A percentile compares a stretch with the other conserved stretches of the same genome.
phyloP scores from a whole-genome alignment of 2,888 invertebrate genomes.

The Lasioglossum lativentre region DNA sequence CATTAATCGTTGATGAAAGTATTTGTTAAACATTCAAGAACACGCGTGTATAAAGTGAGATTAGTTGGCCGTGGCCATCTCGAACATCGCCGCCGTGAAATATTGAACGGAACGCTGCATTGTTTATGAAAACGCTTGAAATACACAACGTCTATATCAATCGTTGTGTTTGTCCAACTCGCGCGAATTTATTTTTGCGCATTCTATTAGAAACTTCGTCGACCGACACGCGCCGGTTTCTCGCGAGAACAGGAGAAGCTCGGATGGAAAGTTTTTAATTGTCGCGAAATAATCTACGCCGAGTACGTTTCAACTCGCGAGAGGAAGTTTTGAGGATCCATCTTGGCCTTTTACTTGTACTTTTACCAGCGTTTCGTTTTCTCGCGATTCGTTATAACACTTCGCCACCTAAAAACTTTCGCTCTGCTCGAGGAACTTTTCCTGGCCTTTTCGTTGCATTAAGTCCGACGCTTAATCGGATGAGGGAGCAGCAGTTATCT shows the following conservation, averaged over 20 bases:
- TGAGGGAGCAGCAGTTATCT: background rate
- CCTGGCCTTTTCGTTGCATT: background rate
- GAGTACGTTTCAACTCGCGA: slow-evolving; percentile 50
- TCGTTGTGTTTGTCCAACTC: background rate
- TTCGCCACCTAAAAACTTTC: slow-evolving; percentile 39
- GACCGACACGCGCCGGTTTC: background rate
- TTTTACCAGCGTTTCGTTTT: slow-evolving; percentile 24
- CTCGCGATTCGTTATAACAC: slow-evolving; percentile 36
- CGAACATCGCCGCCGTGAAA: background rate
- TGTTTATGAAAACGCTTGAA: background rate
- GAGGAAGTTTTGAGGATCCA: slow-evolving; percentile 49
- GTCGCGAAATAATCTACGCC: slow-evolving; percentile 63
- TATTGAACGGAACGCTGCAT: background rate
- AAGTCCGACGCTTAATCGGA: slow-evolving; percentile 18
- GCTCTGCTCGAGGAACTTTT: slow-evolving; percentile 35
- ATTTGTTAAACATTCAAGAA: no score
- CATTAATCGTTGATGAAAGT: no score
- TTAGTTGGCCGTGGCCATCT: no score
- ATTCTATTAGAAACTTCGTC: background rate
- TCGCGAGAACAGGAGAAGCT: background rate
- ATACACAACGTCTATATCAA: background rate
- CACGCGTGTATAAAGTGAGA: no score
- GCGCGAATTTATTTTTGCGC: background rate
- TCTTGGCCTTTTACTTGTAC: slow-evolving; percentile 30
- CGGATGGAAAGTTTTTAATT: slow-evolving; percentile 52